Conservation (phyloP, 1,140 invertebrate genomes). For the Leucophenga varia region DNA sequence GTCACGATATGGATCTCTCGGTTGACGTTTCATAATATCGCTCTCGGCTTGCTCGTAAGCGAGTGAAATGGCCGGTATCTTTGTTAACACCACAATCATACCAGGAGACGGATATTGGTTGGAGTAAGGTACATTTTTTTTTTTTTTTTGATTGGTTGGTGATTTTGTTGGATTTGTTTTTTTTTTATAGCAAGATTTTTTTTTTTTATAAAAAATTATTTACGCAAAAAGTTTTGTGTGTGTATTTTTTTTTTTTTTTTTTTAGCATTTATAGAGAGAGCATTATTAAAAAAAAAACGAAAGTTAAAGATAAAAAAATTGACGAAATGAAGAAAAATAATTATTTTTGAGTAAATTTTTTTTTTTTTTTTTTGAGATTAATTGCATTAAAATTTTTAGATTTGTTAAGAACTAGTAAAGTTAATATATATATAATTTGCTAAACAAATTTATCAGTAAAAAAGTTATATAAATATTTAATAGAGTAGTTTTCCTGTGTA, state of each 20-base stretch:
- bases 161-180: constrained; percentile 25
- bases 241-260: no score
- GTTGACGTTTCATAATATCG: constrained; percentile 99
- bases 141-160: constrained; percentile 15
- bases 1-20: constrained; percentile 93
- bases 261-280: constrained; percentile 46
- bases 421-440: no score
- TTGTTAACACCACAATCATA: no score
- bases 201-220: no score
- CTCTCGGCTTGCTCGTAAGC: constrained; percentile 99
- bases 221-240: no score
- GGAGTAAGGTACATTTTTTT: constrained; percentile 19
- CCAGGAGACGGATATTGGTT: background rate
- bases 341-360: no score
- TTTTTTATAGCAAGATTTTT: no score
- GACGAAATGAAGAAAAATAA: no score
- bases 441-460: background rate
- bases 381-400: no score
- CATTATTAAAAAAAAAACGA: constrained; percentile 44
- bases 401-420: no score
- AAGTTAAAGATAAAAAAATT: constrained; percentile 44
- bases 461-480: background rate
- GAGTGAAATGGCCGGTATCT: constrained; percentile 99
- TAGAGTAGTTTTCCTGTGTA: no score
- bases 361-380: no score